A percentile compares a stretch with the other conserved stretches of the same genome.
Evolutionary conservation across 1,140 invertebrate species (phyloP).

Genomic region (Pissodes strobi): DNA sequence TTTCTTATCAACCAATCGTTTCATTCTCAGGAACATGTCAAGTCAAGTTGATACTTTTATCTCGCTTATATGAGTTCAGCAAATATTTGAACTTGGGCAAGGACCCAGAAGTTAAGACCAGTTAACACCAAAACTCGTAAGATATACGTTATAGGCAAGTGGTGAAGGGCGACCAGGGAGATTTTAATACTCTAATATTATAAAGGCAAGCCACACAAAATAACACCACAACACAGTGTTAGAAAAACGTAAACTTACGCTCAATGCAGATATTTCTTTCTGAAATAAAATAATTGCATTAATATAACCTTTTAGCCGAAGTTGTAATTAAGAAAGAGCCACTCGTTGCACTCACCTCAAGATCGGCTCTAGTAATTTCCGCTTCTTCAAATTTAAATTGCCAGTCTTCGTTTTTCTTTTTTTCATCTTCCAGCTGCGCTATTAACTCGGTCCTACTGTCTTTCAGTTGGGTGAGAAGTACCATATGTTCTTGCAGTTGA

Average conservation of each 20-base stretch:
- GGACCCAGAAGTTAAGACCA: no score
- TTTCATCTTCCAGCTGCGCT: constrained; percentile 80
- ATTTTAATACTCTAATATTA: background rate
- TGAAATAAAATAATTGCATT: constrained; percentile 47
- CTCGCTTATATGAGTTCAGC: no score
- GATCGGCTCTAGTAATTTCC: constrained; percentile 74
- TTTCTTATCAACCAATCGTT: no score
- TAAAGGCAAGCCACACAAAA: constrained; percentile 22
- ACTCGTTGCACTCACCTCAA: constrained; percentile 79
- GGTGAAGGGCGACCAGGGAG: no score
- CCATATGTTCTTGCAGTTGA: constrained; percentile 55
- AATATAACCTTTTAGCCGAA: no score
- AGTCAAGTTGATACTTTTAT: no score
- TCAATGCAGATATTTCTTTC: constrained; percentile 56
- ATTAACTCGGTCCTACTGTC: constrained; percentile 68
- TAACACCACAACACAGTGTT: constrained; percentile 17
- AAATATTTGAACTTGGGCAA: no score
- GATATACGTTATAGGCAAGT: no score
- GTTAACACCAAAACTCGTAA: no score
- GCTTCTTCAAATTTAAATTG: constrained; percentile 92
- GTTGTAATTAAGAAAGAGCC: no score
- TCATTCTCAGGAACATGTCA: no score
- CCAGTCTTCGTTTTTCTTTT: constrained; percentile 87
- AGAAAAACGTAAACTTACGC: constrained; percentile 56
- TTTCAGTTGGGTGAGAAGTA: constrained; percentile 61